Conservation (phyloP, 2,888 invertebrate species). For the Drosophila recens region DNA sequence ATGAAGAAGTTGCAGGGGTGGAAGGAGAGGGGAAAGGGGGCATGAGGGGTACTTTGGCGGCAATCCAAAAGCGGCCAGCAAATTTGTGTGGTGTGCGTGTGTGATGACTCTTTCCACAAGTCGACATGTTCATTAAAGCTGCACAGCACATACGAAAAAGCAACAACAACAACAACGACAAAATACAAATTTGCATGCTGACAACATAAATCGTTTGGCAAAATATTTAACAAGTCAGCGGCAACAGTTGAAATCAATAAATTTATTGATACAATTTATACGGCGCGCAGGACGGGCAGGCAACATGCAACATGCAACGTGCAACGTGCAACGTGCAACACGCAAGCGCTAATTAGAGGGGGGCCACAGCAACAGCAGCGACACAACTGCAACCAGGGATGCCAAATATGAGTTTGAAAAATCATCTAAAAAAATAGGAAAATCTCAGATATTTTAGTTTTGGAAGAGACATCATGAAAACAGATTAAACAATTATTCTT, state of each 20-base stretch:
- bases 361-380: constrained; percentile 4
- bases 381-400: neutral
- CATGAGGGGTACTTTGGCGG: neutral
- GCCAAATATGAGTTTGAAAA: neutral
- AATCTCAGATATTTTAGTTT: too few relatives aligned
- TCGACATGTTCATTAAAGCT: constrained; percentile 74
- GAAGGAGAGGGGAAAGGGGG: neutral
- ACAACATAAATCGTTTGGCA: constrained; percentile 73
- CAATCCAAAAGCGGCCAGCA: constrained; percentile 22
- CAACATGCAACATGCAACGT: constrained; percentile 53
- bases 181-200: constrained; percentile 74
- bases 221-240: constrained; percentile 81
- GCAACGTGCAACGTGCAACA: constrained; percentile 52
- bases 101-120: constrained; percentile 65
- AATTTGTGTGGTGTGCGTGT: constrained; percentile 53
- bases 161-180: constrained; percentile 36
- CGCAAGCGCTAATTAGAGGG: constrained; percentile 68
- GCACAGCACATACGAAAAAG: constrained; percentile 27
- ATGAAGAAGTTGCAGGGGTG: too few relatives aligned
- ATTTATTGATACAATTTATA: constrained; percentile 79
- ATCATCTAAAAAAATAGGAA: too few relatives aligned
- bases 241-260: constrained; percentile 82
- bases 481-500: too few relatives aligned
- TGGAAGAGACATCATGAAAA: too few relatives aligned
- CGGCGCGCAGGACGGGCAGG: constrained; percentile 34